phyloP scores from a whole-genome alignment of 2,797 vertebrate genomes.

The Arctocebus calabarensis region DNA sequence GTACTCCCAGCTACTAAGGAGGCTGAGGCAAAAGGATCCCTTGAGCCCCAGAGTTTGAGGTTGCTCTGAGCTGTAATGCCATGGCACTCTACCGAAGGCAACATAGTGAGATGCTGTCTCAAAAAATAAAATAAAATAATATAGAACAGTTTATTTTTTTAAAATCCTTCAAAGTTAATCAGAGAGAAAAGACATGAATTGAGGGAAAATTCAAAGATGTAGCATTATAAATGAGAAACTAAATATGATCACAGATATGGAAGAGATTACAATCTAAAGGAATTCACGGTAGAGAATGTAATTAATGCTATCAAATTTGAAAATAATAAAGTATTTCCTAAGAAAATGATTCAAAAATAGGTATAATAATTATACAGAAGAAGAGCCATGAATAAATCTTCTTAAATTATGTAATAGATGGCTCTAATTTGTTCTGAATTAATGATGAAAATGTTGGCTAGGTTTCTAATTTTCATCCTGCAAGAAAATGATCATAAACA shows the following conservation, averaged over 20 bases:
- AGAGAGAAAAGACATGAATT: background rate
- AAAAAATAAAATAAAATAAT: too few species aligned
- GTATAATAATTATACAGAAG: background rate
- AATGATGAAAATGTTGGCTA: background rate
- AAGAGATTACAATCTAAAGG: constrained; percentile 18
- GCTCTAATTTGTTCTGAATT: constrained; percentile 12
- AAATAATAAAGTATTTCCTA: background rate
- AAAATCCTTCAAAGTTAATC: too few species aligned
- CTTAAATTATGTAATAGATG: background rate
- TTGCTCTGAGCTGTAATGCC: too few species aligned
- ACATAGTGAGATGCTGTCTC: too few species aligned
- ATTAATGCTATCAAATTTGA: constrained; percentile 15
- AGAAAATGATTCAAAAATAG: constrained; percentile 12
- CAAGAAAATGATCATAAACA: background rate
- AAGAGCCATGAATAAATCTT: background rate
- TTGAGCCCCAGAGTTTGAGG: too few species aligned
- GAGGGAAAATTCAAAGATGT: constrained; percentile 8
- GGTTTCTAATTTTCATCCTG: background rate
- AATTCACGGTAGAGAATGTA: background rate
- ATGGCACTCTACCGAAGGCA: too few species aligned
- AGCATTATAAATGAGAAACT: constrained; percentile 1
- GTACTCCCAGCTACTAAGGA: too few species aligned
- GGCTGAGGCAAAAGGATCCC: too few species aligned
- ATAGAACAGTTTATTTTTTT: too few species aligned
- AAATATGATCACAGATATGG: background rate